Conservation (phyloP, 1,140 invertebrate genomes). For the Parapsyche elsis region DNA sequence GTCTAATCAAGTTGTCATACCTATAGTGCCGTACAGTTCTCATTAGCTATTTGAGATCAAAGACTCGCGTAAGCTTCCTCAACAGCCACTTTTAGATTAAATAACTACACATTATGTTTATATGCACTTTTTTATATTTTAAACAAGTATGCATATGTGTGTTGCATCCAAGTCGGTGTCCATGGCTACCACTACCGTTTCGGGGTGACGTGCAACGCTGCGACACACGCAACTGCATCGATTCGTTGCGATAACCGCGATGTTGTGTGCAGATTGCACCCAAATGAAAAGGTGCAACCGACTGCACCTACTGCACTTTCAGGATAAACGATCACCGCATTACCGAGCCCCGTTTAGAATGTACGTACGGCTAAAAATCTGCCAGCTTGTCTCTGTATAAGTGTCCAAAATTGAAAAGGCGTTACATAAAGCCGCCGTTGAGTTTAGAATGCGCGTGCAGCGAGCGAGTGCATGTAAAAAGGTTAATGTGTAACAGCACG, state of each 20-base stretch:
- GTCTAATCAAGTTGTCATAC: too few relatives aligned
- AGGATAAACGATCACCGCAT: not conserved
- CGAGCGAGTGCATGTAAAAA: not conserved
- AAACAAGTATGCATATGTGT: too few relatives aligned
- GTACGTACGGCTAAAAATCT: too few relatives aligned
- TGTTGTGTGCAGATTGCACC: constrained; percentile 30
- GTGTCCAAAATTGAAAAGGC: too few relatives aligned
- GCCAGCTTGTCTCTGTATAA: too few relatives aligned
- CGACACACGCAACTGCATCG: constrained; percentile 33
- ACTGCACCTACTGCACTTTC: not conserved
- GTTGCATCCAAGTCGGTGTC: constrained; percentile 23
- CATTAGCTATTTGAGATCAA: too few relatives aligned
- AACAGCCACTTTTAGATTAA: not conserved
- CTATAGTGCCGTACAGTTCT: too few relatives aligned
- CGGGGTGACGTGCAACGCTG: constrained; percentile 4
- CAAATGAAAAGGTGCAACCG: constrained; percentile 16
- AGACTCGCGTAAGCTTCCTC: not conserved
- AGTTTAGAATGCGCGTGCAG: too few relatives aligned
- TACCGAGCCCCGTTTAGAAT: too few relatives aligned
- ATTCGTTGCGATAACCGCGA: constrained; percentile 21
- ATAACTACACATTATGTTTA: too few relatives aligned
- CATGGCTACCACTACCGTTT: not conserved
- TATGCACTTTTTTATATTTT: too few relatives aligned
- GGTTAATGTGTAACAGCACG: not conserved
- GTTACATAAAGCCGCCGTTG: too few relatives aligned